These are phyloP conservation scores for Acanthacorydalis orientalis DNA, from an alignment of 2,888 invertebrate genomes.

Conservation along the genomic window DNA sequence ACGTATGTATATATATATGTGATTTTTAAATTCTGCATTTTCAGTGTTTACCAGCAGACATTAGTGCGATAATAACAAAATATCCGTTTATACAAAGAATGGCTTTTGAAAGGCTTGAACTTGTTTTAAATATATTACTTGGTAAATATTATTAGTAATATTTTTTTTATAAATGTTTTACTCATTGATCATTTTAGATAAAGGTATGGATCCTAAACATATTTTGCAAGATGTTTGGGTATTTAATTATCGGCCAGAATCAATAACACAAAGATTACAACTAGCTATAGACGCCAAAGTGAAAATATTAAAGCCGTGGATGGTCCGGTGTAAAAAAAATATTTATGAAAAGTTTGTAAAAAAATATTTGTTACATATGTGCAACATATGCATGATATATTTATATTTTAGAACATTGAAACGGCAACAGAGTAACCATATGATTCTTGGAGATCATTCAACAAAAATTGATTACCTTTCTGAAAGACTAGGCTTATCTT, in stretches of 20 bases:
- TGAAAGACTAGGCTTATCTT: constrained; percentile 21
- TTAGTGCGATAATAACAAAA: constrained; percentile 12
- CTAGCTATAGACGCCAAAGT: constrained; percentile 20
- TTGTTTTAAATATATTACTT: constrained; percentile 10
- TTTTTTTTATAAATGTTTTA: neutral
- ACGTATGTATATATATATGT: too few species aligned
- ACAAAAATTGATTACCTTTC: constrained; percentile 23
- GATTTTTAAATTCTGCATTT: constrained; percentile 9
- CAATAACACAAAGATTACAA: constrained; percentile 19
- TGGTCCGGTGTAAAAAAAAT: constrained; percentile 23
- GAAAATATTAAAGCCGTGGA: constrained; percentile 28
- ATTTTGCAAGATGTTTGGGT: constrained; percentile 28
- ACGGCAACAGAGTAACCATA: constrained; percentile 21
- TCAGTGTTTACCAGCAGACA: constrained; percentile 14
- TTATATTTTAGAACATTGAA: constrained; percentile 21
- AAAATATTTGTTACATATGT: constrained; percentile 20
- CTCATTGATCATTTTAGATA: constrained; percentile 16
- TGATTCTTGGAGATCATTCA: constrained; percentile 23
- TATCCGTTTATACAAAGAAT: constrained; percentile 12
- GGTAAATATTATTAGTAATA: constrained; percentile 6
- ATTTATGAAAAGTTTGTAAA: constrained; percentile 21
- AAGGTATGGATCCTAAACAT: constrained; percentile 19
- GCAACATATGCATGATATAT: constrained; percentile 11
- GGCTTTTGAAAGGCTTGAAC: constrained; percentile 10
- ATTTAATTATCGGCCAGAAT: constrained; percentile 20